These are phyloP conservation scores for Dasysyrphus tricinctus DNA, from an alignment of 2,888 invertebrate genomes.

Conservation along the genomic window DNA sequence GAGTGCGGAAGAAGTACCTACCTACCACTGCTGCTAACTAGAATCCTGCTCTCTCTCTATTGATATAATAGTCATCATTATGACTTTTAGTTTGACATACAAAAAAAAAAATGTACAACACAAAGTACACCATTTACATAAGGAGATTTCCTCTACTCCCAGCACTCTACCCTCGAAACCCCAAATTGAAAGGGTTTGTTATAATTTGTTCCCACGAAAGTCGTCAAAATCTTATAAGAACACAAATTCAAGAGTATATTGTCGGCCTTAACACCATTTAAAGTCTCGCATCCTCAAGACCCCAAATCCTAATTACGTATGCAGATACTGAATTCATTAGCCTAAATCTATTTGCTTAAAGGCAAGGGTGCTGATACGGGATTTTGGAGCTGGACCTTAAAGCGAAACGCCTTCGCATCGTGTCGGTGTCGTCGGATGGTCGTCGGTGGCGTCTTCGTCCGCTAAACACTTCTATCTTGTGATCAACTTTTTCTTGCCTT, in stretches of 20 bases:
- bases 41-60: neutral
- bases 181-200: slow-evolving; percentile 3
- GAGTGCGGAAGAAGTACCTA: slow-evolving; percentile 24
- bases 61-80: slow-evolving; percentile 12
- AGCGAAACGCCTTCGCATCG: slow-evolving; percentile 37
- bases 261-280: slow-evolving; percentile 45
- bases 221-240: slow-evolving; percentile 26
- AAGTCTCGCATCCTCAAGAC: slow-evolving; percentile 36
- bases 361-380: neutral
- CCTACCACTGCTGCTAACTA: neutral
- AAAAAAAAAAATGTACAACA: neutral
- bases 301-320: slow-evolving; percentile 59
- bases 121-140: neutral
- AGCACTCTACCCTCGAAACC: neutral
- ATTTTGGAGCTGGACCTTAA: slow-evolving; percentile 36
- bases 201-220: slow-evolving; percentile 18
- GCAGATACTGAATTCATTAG: slow-evolving; percentile 70
- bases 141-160: neutral
- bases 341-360: slow-evolving; percentile 63
- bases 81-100: slow-evolving; percentile 26
- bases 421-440: neutral
- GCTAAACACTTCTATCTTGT: slow-evolving; percentile 26
- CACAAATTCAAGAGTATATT: slow-evolving; percentile 40
- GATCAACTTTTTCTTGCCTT: slow-evolving; percentile 20
- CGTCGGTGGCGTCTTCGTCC: neutral